phyloP scores from a whole-genome alignment of 2,797 vertebrate genomes.

The Rhabdomys pumilio region DNA sequence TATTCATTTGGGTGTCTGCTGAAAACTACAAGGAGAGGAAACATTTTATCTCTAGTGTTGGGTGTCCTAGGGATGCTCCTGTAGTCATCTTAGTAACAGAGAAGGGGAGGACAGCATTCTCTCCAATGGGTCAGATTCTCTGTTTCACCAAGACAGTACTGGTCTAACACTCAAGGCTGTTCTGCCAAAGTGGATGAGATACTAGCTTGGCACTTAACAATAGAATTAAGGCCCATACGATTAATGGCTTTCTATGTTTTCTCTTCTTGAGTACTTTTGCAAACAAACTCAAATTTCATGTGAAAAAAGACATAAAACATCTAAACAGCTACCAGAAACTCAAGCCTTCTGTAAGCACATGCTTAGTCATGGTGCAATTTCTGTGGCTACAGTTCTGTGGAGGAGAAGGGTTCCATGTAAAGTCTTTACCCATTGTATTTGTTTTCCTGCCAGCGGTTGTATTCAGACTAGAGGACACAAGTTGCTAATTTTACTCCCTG shows the following conservation, averaged over 20 bases:
- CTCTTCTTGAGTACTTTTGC: not conserved
- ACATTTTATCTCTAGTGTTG: not conserved
- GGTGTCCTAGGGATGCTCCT: not conserved
- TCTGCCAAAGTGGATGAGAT: not conserved
- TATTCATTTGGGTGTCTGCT: not conserved
- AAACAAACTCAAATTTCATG: not conserved
- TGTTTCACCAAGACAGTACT: not conserved
- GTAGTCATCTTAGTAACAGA: not conserved
- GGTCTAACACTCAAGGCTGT: accelerated
- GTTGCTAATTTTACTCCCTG: not conserved
- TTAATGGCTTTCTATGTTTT: not conserved
- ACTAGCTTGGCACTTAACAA: accelerated
- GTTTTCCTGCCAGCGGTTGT: not conserved
- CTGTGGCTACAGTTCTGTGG: not conserved
- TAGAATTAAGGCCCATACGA: not conserved
- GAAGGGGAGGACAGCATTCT: not conserved
- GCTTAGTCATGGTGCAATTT: not conserved
- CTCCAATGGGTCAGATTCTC: no score
- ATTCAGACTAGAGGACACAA: not conserved
- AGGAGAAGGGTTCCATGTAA: slow-evolving; percentile 16
- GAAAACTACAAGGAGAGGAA: not conserved
- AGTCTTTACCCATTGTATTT: slow-evolving; percentile 11
- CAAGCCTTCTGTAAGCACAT: not conserved
- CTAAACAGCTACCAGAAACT: not conserved
- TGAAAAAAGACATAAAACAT: not conserved